Base-by-base conservation (phyloP, 2,888 invertebrate genomes). In the Eupithecia exiguata region DNA sequence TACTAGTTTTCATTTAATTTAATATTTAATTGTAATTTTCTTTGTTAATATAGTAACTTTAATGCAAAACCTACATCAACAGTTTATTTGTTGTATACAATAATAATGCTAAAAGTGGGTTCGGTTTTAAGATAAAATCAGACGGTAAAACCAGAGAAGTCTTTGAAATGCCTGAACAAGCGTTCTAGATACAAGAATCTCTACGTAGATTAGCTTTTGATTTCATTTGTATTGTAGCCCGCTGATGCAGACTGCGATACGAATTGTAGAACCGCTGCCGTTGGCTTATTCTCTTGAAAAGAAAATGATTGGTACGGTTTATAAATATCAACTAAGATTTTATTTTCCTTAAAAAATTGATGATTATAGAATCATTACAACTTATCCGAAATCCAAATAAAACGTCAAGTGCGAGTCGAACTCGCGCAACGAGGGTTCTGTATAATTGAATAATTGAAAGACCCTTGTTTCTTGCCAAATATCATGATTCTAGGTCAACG, bases 121-220 rank as follows among this genome's bases (percentile, higher is more conserved):
- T 77, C 75, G 46, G 74, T 75, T 77, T 69, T 36, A 1, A 82
- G 87, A 86, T 87, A 79, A 79, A 80, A 85, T 86, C 84, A 80
- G 73, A 84, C 83, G 82, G 83, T 83, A 83, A 84, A 84, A 82
- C 82, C 78, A 83, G 77, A 74, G 74, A 76, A 79, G 69, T 74
- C 79, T 81, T 83, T 86, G 82, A 85, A 87, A 80, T 82, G 84
- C 80, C 81, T 74, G 80, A 81, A 83, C 80, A 82, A 85, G 73
- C 81, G 79, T 78, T 76, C 77, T 77, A 76, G 82, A 83, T 87
- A 89, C 89, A 86, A 83, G 73, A 83, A 88, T 88, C 86, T 77
- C 78, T 72, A 78, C 75, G 72, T 14, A 69, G 74, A 75, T 69
- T 40, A 69, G 68, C 72, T 70, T 69, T 72, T 69, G 30, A 72